Conservation (phyloP, 2,888 invertebrate species). For the Pollenia amentaria region DNA sequence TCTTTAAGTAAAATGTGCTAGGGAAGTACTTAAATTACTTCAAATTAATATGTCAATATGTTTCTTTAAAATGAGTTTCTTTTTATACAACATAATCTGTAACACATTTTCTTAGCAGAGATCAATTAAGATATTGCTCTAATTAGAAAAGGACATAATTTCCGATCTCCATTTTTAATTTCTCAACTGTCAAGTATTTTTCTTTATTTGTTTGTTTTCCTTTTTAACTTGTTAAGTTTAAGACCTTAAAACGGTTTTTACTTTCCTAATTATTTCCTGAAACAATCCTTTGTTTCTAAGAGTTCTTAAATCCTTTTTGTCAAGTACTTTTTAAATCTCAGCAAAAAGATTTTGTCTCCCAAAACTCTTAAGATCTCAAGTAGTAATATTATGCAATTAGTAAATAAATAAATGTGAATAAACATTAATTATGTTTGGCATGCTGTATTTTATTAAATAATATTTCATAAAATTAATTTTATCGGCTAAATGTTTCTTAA, state of each 20-base stretch:
- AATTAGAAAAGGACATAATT: background rate
- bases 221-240: slow-evolving; percentile 56
- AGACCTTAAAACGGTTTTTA: slow-evolving; percentile 28
- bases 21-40: too few species aligned
- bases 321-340: slow-evolving; percentile 38
- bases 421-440: slow-evolving; percentile 42
- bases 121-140: background rate
- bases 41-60: too few species aligned
- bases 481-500: slow-evolving; percentile 58
- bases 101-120: background rate
- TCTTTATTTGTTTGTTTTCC: slow-evolving; percentile 32
- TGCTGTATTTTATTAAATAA: slow-evolving; percentile 20
- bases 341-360: slow-evolving; percentile 37
- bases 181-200: background rate
- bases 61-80: background rate
- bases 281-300: slow-evolving; percentile 21
- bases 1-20: too few species aligned
- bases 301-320: slow-evolving; percentile 12
- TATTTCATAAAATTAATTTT: slow-evolving; percentile 53
- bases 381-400: slow-evolving; percentile 22
- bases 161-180: slow-evolving; percentile 6
- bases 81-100: background rate
- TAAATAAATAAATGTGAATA: slow-evolving; percentile 10
- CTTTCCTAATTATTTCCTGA: background rate
- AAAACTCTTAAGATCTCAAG: slow-evolving; percentile 9